phyloP scores from a whole-genome alignment of 2,113 vertebrate species.

The Arenaria interpres region DNA sequence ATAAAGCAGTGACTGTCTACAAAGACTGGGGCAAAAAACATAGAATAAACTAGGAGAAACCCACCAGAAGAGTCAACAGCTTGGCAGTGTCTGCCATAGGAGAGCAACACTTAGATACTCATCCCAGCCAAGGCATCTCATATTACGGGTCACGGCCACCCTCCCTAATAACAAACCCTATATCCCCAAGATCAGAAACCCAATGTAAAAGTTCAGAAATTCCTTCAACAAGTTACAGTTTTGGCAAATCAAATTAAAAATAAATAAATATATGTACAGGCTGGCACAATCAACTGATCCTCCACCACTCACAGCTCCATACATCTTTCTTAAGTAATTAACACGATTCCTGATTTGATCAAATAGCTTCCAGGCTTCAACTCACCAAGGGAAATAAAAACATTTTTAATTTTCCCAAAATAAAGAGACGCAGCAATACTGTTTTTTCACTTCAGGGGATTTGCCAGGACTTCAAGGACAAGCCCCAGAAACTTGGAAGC shows the following conservation, averaged over 20 bases:
- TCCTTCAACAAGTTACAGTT: background rate
- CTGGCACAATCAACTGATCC: background rate
- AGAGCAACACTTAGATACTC: background rate
- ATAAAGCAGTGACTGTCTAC: background rate
- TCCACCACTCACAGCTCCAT: background rate
- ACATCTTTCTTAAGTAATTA: background rate
- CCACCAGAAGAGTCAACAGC: background rate
- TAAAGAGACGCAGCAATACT: rapidly evolving
- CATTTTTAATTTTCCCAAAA: background rate
- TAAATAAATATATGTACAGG: rapidly evolving
- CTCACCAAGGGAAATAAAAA: background rate
- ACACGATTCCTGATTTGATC: background rate
- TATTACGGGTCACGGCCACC: background rate
- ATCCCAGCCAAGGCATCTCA: background rate
- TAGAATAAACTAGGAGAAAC: background rate
- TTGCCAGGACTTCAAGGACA: background rate
- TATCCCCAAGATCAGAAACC: background rate
- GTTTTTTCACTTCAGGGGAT: background rate
- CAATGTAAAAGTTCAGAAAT: background rate
- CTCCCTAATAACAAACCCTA: background rate
- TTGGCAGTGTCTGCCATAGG: background rate
- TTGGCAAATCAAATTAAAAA: background rate
- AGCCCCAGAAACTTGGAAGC: background rate
- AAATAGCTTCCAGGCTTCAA: background rate
- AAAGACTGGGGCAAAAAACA: background rate